A percentile compares a stretch with the other conserved stretches of the same genome.
Evolutionary conservation across 2,797 vertebrate species (phyloP).

Genomic region (Etheostoma perlongum): DNA sequence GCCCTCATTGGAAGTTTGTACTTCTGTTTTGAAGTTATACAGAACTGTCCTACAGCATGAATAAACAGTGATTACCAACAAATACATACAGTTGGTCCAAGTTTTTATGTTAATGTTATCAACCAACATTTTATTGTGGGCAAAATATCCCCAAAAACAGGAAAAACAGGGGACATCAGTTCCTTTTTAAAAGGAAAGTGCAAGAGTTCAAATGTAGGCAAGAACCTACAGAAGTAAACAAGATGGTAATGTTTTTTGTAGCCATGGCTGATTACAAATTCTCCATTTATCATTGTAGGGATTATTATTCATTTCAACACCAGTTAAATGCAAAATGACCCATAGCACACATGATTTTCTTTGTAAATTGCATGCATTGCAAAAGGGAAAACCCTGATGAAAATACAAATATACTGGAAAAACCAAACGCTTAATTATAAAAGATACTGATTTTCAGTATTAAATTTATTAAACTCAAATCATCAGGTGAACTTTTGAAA

Average conservation of each 20-base stretch:
- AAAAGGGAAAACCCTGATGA: not conserved
- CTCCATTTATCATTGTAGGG: not conserved
- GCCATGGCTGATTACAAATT: not conserved
- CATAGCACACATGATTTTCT: no score
- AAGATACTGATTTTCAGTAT: constrained; percentile 44
- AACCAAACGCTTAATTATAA: constrained; percentile 55
- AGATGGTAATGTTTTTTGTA: no score
- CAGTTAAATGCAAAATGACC: not conserved
- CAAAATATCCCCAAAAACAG: not conserved
- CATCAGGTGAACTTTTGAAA: constrained; percentile 50
- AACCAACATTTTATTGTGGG: constrained; percentile 1
- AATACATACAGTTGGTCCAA: constrained; percentile 2
- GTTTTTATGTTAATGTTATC: constrained; percentile 27
- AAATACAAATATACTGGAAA: constrained; percentile 3
- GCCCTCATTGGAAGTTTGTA: constrained; percentile 52
- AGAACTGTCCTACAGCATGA: constrained; percentile 44
- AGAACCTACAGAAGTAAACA: no score
- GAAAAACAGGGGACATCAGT: not conserved
- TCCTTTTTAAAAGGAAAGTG: constrained; percentile 2
- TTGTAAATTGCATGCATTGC: not conserved
- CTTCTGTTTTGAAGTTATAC: constrained; percentile 62
- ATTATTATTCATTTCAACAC: not conserved
- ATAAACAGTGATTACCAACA: constrained; percentile 40
- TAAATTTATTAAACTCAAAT: constrained; percentile 52
- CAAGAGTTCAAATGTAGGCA: constrained; percentile 14